A percentile compares a stretch with the other conserved stretches of the same genome.
phyloP scores from a whole-genome alignment of 2,888 invertebrate species.

The Macrosoma leucophasiata region DNA sequence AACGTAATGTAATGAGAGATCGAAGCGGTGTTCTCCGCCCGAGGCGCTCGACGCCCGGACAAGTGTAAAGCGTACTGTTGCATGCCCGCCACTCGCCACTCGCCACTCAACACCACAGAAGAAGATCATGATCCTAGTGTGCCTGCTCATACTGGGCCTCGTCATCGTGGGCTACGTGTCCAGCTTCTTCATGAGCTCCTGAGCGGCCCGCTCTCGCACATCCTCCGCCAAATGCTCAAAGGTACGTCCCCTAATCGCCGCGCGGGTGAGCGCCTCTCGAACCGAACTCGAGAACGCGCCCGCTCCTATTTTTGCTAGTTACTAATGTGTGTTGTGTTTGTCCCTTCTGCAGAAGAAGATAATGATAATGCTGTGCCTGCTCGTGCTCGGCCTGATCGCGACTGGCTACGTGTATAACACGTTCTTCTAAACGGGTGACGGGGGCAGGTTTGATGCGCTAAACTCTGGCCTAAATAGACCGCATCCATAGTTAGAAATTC shows the following conservation, averaged over 20 bases:
- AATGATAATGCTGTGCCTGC: constrained; percentile 92
- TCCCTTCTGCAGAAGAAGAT: constrained; percentile 91
- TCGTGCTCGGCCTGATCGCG: constrained; percentile 84
- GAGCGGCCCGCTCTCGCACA: constrained; percentile 46
- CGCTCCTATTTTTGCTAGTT: constrained; percentile 44
- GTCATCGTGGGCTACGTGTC: constrained; percentile 84
- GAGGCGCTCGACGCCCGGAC: constrained; percentile 34
- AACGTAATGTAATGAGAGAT: constrained; percentile 27
- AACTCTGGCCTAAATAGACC: constrained; percentile 48
- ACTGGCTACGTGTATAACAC: constrained; percentile 73
- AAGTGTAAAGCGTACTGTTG: constrained; percentile 66
- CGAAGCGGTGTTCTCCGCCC: constrained; percentile 28
- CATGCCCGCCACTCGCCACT: constrained; percentile 45
- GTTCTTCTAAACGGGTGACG: constrained; percentile 64
- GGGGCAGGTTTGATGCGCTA: constrained; percentile 68
- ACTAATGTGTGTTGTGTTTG: constrained; percentile 70
- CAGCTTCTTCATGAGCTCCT: constrained; percentile 71
- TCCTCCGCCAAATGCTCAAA: constrained; percentile 55
- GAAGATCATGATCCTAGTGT: constrained; percentile 94
- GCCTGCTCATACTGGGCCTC: constrained; percentile 88
- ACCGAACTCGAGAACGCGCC: background rate
- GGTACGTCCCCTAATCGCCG: constrained; percentile 41
- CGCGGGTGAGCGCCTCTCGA: constrained; percentile 23
- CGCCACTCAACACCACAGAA: constrained; percentile 77
- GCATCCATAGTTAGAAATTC: constrained; percentile 45